Evolutionary conservation across 1,140 invertebrate genomes (phyloP).

Genomic region (Drosophila sp.): DNA sequence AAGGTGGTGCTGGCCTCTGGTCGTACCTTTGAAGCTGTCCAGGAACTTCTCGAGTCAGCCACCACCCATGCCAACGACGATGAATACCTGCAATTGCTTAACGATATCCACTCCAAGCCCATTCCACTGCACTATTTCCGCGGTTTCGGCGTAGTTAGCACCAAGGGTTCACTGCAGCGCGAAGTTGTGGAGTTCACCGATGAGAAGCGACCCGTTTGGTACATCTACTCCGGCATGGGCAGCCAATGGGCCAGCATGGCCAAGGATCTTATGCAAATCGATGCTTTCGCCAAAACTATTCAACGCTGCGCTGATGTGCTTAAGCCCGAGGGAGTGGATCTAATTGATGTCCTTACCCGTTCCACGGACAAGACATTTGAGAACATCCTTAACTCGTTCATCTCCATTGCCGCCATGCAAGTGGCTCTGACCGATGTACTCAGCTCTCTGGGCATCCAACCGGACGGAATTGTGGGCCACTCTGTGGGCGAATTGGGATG

Average conservation of each 20-base stretch:
- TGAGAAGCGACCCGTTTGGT: conserved; percentile 93
- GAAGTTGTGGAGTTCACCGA: conserved; percentile 81
- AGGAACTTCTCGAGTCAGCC: conserved; percentile 87
- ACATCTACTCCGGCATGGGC: conserved; percentile 98
- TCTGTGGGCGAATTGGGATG: conserved; percentile 97
- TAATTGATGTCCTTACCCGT: conserved; percentile 91
- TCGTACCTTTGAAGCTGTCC: conserved; percentile 92
- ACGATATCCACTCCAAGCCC: conserved; percentile 88
- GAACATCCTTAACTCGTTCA: conserved; percentile 94
- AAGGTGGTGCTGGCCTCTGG: conserved; percentile 92
- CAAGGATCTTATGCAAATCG: conserved; percentile 90
- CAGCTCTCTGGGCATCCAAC: conserved; percentile 89
- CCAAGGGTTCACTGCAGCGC: conserved; percentile 66
- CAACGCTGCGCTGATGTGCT: conserved; percentile 89
- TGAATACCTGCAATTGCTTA: conserved; percentile 90
- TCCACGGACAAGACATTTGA: conserved; percentile 90
- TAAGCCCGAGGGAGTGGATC: conserved; percentile 90
- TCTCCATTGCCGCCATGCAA: conserved; percentile 97
- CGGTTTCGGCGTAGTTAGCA: conserved; percentile 90
- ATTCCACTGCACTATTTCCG: conserved; percentile 89
- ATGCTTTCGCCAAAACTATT: conserved; percentile 91
- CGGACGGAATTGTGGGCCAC: conserved; percentile 97
- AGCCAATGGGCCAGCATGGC: conserved; percentile 98
- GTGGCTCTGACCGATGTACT: conserved; percentile 95
- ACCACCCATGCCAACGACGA: conserved; percentile 87